These are phyloP conservation scores for Clarias laeviceps DNA, from an alignment of 2,797 vertebrate species.

Conservation along the genomic window DNA sequence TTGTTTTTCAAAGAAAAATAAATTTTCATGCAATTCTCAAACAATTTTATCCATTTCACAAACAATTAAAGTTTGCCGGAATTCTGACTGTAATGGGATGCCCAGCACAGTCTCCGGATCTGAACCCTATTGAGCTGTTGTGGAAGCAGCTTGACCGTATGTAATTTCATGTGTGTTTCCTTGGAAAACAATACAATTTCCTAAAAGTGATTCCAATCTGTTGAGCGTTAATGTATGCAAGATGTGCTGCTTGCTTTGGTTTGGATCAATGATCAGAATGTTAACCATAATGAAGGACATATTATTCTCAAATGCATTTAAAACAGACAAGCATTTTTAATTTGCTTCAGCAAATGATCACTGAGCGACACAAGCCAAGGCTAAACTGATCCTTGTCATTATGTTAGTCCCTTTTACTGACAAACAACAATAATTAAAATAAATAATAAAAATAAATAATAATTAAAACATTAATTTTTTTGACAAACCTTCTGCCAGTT, in stretches of 20 bases:
- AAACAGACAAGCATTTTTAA: neutral
- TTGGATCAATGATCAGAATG: neutral
- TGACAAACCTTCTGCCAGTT: neutral
- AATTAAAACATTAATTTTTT: conserved; percentile 2
- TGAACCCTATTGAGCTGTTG: no score
- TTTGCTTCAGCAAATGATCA: neutral
- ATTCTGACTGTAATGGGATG: no score
- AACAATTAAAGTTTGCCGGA: no score
- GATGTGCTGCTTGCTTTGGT: neutral
- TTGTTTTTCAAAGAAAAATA: no score
- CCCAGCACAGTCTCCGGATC: no score
- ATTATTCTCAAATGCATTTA: neutral
- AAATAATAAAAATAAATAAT: no score
- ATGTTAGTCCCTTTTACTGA: neutral
- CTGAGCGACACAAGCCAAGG: neutral
- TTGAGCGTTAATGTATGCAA: neutral
- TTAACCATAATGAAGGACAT: neutral
- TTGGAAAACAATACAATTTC: no score
- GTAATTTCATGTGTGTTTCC: no score
- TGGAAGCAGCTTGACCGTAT: no score
- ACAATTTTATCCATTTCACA: no score
- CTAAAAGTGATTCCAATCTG: no score
- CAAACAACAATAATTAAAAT: neutral
- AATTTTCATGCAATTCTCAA: no score
- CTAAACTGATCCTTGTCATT: neutral